These are phyloP conservation scores for Archips crataeganus DNA, from an alignment of 2,888 invertebrate genomes.

Conservation along the genomic window DNA sequence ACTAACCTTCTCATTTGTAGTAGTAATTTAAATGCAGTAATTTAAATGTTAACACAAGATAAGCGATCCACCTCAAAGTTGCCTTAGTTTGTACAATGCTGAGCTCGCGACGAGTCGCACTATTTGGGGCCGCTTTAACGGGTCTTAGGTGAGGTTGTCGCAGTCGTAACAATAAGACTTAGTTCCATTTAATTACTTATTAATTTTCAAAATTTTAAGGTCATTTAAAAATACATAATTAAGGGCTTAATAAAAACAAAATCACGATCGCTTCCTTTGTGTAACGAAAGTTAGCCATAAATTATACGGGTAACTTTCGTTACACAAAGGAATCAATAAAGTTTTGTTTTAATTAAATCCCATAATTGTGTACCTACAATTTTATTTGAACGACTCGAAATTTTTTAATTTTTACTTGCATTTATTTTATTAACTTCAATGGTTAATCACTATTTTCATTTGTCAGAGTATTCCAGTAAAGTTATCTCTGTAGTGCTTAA, in stretches of 20 bases:
- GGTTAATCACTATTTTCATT: too few species aligned
- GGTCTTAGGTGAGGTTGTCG: slow-evolving; percentile 69
- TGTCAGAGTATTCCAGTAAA: too few species aligned
- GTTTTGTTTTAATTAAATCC: too few species aligned
- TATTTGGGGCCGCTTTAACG: slow-evolving; percentile 65
- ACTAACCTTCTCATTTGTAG: slow-evolving; percentile 23
- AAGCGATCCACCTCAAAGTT: slow-evolving; percentile 52
- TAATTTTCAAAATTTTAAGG: too few species aligned
- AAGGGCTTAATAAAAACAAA: too few species aligned
- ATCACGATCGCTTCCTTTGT: too few species aligned
- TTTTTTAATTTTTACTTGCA: neutral
- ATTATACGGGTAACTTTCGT: too few species aligned
- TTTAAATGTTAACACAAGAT: slow-evolving; percentile 36
- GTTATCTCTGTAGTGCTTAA: too few species aligned
- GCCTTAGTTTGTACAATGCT: slow-evolving; percentile 77
- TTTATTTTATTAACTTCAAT: neutral
- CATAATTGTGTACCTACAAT: too few species aligned
- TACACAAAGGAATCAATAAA: too few species aligned
- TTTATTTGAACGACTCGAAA: neutral
- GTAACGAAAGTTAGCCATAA: too few species aligned
- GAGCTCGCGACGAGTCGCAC: slow-evolving; percentile 78
- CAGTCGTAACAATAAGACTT: neutral
- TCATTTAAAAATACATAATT: too few species aligned
- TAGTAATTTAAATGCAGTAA: slow-evolving; percentile 28
- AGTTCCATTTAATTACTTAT: neutral